phyloP scores from a whole-genome alignment of 2,888 invertebrate species.

The Callinectes sapidus region DNA sequence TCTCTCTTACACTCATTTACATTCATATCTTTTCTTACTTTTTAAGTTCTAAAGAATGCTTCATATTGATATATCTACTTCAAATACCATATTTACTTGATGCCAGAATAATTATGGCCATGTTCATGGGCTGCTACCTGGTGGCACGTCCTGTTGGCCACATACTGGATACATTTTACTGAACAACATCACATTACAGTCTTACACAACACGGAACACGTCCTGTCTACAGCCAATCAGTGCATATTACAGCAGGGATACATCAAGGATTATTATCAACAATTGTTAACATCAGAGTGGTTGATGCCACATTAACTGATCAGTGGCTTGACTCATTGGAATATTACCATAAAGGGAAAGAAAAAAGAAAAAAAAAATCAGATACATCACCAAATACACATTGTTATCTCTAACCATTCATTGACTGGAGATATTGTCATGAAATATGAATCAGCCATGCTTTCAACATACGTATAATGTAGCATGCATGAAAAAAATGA shows the following conservation, averaged over 20 bases:
- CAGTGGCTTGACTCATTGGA: conserved; percentile 14
- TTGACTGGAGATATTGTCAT: conserved; percentile 2
- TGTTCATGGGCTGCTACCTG: conserved; percentile 52
- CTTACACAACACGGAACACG: conserved; percentile 61
- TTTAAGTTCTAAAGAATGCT: neutral
- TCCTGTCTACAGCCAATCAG: conserved; percentile 65
- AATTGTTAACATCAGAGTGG: conserved; percentile 60
- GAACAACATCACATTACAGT: conserved; percentile 62
- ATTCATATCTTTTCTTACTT: neutral
- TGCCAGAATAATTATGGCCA: conserved; percentile 34
- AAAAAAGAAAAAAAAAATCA: neutral
- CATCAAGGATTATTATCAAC: conserved; percentile 52
- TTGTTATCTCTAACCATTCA: neutral
- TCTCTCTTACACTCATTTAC: conserved; percentile 16
- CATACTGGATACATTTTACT: conserved; percentile 53
- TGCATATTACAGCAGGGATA: conserved; percentile 61
- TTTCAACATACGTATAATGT: conserved; percentile 20
- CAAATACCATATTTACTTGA: neutral
- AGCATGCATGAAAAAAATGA: neutral
- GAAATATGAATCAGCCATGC: neutral
- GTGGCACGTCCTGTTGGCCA: conserved; percentile 69
- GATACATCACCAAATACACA: neutral
- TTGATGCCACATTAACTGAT: neutral
- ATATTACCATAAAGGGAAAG: neutral
- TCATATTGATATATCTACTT: neutral